phyloP scores from a whole-genome alignment of 1,140 invertebrate genomes.

The Tachypleus tridentatus region DNA sequence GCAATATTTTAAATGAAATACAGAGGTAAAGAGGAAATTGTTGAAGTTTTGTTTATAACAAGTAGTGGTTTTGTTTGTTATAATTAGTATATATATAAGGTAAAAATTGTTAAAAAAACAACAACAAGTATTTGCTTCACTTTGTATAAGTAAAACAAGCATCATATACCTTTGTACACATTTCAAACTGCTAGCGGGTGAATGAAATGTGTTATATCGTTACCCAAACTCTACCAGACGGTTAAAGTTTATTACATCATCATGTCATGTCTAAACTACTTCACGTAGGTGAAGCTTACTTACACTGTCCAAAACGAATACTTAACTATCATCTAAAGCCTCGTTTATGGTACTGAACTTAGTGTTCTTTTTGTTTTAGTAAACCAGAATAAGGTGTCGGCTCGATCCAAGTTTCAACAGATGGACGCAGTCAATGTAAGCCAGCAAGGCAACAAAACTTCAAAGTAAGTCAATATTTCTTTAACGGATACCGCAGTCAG shows the following conservation, averaged over 20 bases:
- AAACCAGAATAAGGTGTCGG: slow-evolving; percentile 18
- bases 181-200: too few relatives aligned
- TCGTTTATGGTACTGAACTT: neutral
- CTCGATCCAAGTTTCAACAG: slow-evolving; percentile 22
- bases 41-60: neutral
- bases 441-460: too few relatives aligned
- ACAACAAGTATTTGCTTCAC: too few relatives aligned
- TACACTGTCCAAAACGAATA: neutral
- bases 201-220: neutral
- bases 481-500: too few relatives aligned
- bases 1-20: slow-evolving; percentile 7
- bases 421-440: slow-evolving; percentile 14
- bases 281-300: slow-evolving; percentile 2
- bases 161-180: too few relatives aligned
- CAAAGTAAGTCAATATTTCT: too few relatives aligned
- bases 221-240: neutral
- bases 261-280: slow-evolving; percentile 8
- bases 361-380: slow-evolving; percentile 7
- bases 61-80: neutral
- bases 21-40: neutral
- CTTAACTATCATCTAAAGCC: neutral
- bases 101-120: too few relatives aligned
- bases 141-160: too few relatives aligned
- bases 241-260: slow-evolving; percentile 9
- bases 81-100: too few relatives aligned